Evolutionary conservation across 2,113 vertebrate genomes (phyloP).

Genomic region (Rostratula benghalensis): DNA sequence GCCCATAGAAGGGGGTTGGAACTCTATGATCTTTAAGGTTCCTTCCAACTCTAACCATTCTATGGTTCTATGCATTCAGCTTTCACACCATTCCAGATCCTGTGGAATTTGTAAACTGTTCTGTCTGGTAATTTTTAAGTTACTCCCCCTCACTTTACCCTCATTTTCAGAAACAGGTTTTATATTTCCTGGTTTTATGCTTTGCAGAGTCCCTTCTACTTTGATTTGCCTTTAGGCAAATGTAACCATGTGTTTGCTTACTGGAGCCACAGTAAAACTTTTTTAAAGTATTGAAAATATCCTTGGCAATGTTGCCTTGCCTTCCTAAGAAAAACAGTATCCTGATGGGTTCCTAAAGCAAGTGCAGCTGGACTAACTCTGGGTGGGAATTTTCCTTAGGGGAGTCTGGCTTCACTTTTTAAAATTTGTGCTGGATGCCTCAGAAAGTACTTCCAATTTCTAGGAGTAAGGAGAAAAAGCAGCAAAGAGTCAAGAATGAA

Average conservation of each 20-base stretch:
- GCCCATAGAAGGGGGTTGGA: not conserved
- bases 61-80: not conserved
- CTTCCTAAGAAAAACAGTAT: not conserved
- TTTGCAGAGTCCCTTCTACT: not conserved
- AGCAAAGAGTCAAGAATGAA: not conserved
- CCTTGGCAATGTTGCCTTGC: not conserved
- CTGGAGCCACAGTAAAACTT: not conserved
- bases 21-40: not conserved
- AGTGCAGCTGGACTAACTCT: not conserved
- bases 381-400: constrained; percentile 24
- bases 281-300: not conserved
- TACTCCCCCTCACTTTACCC: not conserved
- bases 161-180: not conserved
- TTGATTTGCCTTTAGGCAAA: not conserved
- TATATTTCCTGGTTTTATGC: not conserved
- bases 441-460: not conserved
- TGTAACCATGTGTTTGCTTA: not conserved
- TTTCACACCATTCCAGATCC: not conserved
- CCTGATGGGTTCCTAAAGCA: not conserved
- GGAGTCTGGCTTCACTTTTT: not conserved
- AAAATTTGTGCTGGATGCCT: not conserved
- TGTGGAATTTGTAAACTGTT: not conserved
- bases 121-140: not conserved
- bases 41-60: not conserved
- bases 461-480: not conserved